A percentile compares a stretch with the other conserved stretches of the same genome.
Conservation (phyloP, 2,797 vertebrate genomes). For the Gallinago stenura region DNA sequence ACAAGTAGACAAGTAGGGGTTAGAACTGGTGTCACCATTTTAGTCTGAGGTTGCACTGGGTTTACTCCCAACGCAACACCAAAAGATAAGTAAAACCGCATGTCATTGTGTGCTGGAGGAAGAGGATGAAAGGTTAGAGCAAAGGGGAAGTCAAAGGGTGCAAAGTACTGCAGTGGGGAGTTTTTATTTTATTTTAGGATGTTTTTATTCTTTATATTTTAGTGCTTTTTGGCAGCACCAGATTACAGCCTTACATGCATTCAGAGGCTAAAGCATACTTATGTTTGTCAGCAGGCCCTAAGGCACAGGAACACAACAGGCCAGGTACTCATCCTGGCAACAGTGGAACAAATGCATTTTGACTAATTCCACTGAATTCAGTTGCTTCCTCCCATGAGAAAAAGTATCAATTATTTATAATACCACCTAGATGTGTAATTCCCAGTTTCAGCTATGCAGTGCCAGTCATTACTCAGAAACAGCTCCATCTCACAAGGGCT, state of each 20-base stretch:
- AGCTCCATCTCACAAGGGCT: neutral
- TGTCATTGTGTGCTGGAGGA: neutral
- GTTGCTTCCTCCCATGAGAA: neutral
- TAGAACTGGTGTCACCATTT: neutral
- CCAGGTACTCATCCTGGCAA: neutral
- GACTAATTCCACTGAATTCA: neutral
- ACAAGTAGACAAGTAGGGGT: neutral
- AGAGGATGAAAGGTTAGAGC: neutral
- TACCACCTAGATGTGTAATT: neutral
- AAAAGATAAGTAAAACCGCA: neutral
- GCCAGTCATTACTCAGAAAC: neutral
- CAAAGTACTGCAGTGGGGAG: neutral
- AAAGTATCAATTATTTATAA: neutral
- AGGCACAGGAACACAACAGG: neutral
- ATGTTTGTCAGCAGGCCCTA: neutral
- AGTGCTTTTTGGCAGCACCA: neutral
- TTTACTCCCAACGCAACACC: neutral
- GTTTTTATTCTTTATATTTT: neutral
- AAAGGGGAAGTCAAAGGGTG: neutral
- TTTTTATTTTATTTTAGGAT: neutral
- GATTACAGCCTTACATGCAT: neutral
- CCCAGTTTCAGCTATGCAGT: neutral
- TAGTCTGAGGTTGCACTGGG: neutral
- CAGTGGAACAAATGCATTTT: slow-evolving; percentile 10
- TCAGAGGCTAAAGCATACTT: neutral